Conservation (phyloP, 1,140 invertebrate species). For the Ostrea denselamellosa region DNA sequence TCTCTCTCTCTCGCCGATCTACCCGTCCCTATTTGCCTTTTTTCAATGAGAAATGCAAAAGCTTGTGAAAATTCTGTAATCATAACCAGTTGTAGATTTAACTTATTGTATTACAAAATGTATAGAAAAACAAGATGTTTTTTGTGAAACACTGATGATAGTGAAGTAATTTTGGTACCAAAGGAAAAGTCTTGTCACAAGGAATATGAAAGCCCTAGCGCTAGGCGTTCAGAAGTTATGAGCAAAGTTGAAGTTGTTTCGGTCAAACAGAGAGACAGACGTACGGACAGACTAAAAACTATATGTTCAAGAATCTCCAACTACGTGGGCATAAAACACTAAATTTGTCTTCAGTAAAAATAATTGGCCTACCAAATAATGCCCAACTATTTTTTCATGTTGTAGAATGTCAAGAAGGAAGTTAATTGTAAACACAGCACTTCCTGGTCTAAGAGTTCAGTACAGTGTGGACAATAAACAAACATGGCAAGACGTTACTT, state of each 20-base stretch:
- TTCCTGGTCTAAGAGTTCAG: slow-evolving; percentile 63
- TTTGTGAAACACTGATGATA: neutral
- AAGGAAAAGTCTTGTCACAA: no score
- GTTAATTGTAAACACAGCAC: slow-evolving; percentile 56
- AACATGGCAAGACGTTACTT: slow-evolving; percentile 46
- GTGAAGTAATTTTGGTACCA: no score
- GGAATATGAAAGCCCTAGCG: no score
- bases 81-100: neutral
- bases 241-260: no score
- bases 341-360: neutral
- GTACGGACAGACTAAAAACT: neutral
- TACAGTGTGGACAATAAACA: slow-evolving; percentile 57
- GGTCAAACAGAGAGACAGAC: no score
- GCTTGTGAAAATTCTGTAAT: neutral
- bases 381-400: neutral
- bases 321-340: neutral
- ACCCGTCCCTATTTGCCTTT: neutral
- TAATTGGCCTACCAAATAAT: neutral
- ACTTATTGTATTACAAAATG: neutral
- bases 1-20: no score
- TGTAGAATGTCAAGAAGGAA: slow-evolving; percentile 53
- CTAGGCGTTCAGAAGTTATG: no score
- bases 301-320: neutral
- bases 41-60: neutral
- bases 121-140: neutral